phyloP scores from a whole-genome alignment of 2,888 invertebrate species.

The Agrilus biguttatus region DNA sequence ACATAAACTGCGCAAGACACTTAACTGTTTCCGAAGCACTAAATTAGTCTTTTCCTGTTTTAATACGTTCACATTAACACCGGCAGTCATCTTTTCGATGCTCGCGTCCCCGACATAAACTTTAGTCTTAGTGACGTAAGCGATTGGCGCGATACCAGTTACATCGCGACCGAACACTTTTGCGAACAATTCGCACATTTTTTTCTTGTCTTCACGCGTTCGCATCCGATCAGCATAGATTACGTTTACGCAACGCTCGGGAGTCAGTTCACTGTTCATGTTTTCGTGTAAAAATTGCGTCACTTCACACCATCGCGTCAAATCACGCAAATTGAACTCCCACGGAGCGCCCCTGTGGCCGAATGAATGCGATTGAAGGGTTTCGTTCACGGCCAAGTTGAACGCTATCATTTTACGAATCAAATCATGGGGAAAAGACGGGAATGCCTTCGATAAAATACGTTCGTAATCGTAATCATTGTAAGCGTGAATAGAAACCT shows the following conservation, averaged over 20 bases:
- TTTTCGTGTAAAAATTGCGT: slow-evolving; percentile 20
- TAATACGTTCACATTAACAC: slow-evolving; percentile 19
- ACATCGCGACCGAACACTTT: slow-evolving; percentile 35
- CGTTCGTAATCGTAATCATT: slow-evolving; percentile 49
- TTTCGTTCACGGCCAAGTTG: slow-evolving; percentile 51
- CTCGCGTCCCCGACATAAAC: slow-evolving; percentile 54
- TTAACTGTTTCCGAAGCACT: slow-evolving; percentile 43
- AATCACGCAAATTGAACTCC: slow-evolving; percentile 94
- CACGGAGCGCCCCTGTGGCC: slow-evolving; percentile 80
- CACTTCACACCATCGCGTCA: slow-evolving; percentile 84
- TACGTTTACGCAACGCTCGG: slow-evolving; percentile 56
- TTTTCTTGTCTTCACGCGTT: slow-evolving; percentile 57
- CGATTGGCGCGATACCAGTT: slow-evolving; percentile 40
- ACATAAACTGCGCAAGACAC: slow-evolving; percentile 60
- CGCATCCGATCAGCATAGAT: slow-evolving; percentile 83
- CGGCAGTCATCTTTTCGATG: slow-evolving; percentile 18
- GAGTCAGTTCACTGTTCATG: slow-evolving; percentile 18
- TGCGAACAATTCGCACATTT: slow-evolving; percentile 40
- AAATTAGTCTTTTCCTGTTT: slow-evolving; percentile 27
- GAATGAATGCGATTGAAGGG: slow-evolving; percentile 50
- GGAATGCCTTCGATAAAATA: slow-evolving; percentile 54
- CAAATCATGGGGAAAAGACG: slow-evolving; percentile 41
- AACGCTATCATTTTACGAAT: slow-evolving; percentile 64
- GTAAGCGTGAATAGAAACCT: slow-evolving; percentile 58
- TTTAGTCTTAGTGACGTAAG: slow-evolving; percentile 41